Base-by-base conservation (phyloP, 2,797 vertebrate genomes). In the Rhinichthys osculus region DNA sequence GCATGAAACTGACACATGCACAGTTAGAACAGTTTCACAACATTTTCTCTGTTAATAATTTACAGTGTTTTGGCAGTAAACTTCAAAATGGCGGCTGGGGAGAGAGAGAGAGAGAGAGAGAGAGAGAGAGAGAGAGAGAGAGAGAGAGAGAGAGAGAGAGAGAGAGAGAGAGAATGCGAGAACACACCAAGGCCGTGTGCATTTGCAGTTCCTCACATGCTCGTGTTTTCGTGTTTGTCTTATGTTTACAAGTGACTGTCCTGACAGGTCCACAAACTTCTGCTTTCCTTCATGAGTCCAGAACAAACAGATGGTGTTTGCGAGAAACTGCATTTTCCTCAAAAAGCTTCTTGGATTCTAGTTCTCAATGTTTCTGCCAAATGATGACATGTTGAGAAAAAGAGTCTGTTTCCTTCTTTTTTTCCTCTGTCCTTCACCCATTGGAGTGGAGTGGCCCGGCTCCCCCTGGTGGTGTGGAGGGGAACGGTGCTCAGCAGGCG, bases 401-500 rank as follows among this genome's bases (percentile, higher is more conserved):
- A 44, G 88, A 92, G 91, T 77, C 88, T 66, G 62, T 42, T 73
- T 86, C 86, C 21, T 35, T 40, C 50, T n/a, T n/a, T 10, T 86
- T 90, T 91, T 87, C 72, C 88, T 85, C 86, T 57, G 10, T 27
- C 73, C 90, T 86, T 91, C 87, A 90, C 84, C 90, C 83, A 64
- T 69, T 72, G 30, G 54, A 66, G 33, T 71, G 52, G 30, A 78
- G 74, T 38, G 86, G 84, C 73, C 70, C 82, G 77, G 50, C 52
- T 72, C 83, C 85, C 70, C 76, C 88, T 73, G 83, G 59, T 89
- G 85, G 42, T 67, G 27, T 66, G 82, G 85, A 78, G 91, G 19
- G 1, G 87, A 85, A 78, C 44, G 50, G 78, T 16, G 11, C 95
- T 98, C 97, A 99, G 96, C 98, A 99, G 93, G 97, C 97, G 27